Percentiles rank a stretch among this genome's conserved stretches.
These are phyloP conservation scores for Boulengeromyrus knoepffleri DNA, from an alignment of 2,113 vertebrate species.

Conservation along the genomic window DNA sequence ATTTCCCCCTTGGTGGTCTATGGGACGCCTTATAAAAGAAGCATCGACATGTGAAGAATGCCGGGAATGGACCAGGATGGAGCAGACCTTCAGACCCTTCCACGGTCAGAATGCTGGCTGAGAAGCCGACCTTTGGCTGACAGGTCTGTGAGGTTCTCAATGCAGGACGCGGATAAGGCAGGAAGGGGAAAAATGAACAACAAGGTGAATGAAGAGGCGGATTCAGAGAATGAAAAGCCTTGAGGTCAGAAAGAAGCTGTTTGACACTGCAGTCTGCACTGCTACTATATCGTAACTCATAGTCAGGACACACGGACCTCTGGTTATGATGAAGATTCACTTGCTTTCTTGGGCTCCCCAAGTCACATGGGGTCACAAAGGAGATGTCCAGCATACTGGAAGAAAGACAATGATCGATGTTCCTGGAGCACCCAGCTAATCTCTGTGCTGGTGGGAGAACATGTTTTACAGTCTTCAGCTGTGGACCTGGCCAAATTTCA, in stretches of 20 bases:
- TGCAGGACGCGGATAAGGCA: background rate
- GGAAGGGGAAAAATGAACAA: background rate
- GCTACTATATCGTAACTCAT: background rate
- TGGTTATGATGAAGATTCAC: background rate
- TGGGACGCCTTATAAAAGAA: background rate
- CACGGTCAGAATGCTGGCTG: background rate
- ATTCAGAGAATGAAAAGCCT: background rate
- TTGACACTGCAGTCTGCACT: background rate
- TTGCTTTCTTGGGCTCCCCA: background rate
- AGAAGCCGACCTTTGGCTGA: background rate
- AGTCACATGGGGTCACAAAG: background rate
- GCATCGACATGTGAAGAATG: slow-evolving; percentile 1
- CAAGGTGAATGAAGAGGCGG: background rate
- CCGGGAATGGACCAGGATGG: background rate
- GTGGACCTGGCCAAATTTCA: slow-evolving; percentile 9
- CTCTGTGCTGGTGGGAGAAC: background rate
- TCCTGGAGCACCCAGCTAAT: background rate
- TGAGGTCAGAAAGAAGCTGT: background rate
- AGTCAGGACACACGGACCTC: background rate
- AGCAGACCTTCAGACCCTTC: background rate
- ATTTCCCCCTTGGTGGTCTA: background rate
- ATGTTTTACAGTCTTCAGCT: slow-evolving; percentile 23
- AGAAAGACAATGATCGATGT: slow-evolving; percentile 7
- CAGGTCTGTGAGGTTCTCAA: background rate
- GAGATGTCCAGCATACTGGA: background rate